phyloP scores from a whole-genome alignment of 2,113 vertebrate genomes.

The Apeltes quadracus region DNA sequence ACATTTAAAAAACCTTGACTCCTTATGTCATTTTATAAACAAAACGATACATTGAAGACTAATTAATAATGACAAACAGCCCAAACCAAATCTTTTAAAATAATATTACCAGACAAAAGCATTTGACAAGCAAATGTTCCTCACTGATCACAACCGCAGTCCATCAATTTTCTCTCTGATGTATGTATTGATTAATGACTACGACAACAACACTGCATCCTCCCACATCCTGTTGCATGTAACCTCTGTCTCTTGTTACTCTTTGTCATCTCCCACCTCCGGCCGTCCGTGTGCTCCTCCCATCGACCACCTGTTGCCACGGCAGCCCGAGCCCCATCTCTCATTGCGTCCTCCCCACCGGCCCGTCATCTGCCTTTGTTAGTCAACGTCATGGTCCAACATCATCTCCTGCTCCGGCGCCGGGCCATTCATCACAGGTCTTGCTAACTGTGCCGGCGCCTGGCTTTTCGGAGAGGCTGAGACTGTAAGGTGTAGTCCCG shows the following conservation, averaged over 20 bases:
- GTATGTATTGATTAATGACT: constrained; percentile 21
- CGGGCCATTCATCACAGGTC: constrained; percentile 66
- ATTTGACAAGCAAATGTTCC: neutral
- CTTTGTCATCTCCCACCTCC: constrained; percentile 65
- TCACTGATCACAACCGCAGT: neutral
- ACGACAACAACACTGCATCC: constrained; percentile 33
- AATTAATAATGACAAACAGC: neutral
- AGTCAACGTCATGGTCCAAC: constrained; percentile 74
- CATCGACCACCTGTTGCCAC: constrained; percentile 66
- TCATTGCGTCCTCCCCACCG: constrained; percentile 70
- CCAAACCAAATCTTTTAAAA: neutral
- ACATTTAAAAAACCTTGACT: neutral
- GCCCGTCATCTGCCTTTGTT: constrained; percentile 76
- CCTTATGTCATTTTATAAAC: neutral
- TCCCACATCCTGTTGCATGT: constrained; percentile 51
- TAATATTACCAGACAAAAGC: neutral
- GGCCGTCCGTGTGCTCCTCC: constrained; percentile 49
- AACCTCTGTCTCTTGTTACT: constrained; percentile 56
- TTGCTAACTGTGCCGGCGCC: constrained; percentile 55
- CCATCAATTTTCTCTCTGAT: neutral
- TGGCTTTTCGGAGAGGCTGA: constrained; percentile 57
- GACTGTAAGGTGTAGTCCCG: constrained; percentile 60
- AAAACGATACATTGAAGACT: neutral
- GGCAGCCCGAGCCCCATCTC: constrained; percentile 64
- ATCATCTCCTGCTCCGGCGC: constrained; percentile 67